A percentile compares a stretch with the other conserved stretches of the same genome.
phyloP scores from a whole-genome alignment of 2,797 vertebrate genomes.

The Glossophaga mutica region DNA sequence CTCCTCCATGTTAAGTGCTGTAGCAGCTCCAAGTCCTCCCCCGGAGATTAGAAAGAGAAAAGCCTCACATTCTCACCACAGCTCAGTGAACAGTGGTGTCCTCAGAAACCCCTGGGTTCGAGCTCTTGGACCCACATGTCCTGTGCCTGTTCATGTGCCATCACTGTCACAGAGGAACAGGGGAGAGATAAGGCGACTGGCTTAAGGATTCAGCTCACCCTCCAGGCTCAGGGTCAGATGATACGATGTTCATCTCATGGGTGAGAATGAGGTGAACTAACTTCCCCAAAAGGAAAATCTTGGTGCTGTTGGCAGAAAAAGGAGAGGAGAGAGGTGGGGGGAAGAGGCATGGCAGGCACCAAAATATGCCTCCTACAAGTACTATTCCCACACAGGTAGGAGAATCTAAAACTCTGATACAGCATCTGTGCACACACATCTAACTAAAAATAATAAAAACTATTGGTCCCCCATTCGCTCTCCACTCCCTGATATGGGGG shows the following conservation, averaged over 20 bases:
- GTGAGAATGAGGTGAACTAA: background rate
- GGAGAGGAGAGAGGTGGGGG: background rate
- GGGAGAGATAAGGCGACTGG: background rate
- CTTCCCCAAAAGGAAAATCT: background rate
- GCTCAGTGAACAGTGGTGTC: background rate
- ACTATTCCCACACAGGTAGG: background rate
- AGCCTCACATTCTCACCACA: background rate
- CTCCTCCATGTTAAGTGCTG: background rate
- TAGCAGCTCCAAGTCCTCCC: background rate
- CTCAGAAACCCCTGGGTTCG: background rate
- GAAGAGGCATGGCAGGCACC: background rate
- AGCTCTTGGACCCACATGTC: background rate
- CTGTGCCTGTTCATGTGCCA: background rate
- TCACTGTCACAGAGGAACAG: background rate
- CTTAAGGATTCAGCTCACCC: background rate
- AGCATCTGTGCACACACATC: background rate
- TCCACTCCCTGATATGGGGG: background rate
- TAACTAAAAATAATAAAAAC: background rate
- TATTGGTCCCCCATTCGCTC: background rate
- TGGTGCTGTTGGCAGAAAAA: background rate
- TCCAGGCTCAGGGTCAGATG: background rate
- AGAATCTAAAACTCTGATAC: background rate
- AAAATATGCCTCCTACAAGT: background rate
- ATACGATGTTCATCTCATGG: background rate
- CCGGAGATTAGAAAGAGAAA: background rate